Evolutionary conservation across 2,888 invertebrate species (phyloP).

Genomic region (Mesoligia furuncula): DNA sequence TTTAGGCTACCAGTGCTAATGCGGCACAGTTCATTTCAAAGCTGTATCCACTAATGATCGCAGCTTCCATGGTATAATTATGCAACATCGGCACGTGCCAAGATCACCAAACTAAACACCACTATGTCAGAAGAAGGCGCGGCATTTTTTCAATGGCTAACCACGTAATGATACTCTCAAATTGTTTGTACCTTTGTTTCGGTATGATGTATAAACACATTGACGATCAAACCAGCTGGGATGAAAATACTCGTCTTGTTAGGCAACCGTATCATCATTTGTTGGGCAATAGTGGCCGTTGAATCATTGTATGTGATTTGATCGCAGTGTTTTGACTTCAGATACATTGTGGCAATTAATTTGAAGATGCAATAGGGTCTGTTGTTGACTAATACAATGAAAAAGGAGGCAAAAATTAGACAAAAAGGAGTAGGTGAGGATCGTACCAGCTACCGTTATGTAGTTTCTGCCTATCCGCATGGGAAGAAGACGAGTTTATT

Average conservation of each 20-base stretch:
- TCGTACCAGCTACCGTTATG: neutral
- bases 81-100: slow-evolving; percentile 56
- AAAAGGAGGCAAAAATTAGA: neutral
- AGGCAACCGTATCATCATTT: slow-evolving; percentile 84
- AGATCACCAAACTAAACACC: slow-evolving; percentile 25
- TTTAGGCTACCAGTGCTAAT: neutral
- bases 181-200: slow-evolving; percentile 86
- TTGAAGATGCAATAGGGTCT: slow-evolving; percentile 17
- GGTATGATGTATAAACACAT: slow-evolving; percentile 78
- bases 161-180: slow-evolving; percentile 79
- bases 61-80: neutral
- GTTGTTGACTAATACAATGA: neutral
- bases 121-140: slow-evolving; percentile 64
- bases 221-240: slow-evolving; percentile 72
- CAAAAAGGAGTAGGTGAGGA: neutral
- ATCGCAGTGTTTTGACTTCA: slow-evolving; percentile 50
- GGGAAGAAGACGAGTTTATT: neutral
- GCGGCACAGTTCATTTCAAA: neutral
- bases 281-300: slow-evolving; percentile 74
- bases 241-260: slow-evolving; percentile 82
- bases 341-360: slow-evolving; percentile 49
- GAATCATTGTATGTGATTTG: slow-evolving; percentile 35
- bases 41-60: neutral
- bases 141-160: slow-evolving; percentile 76
- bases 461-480: neutral